phyloP scores from a whole-genome alignment of 2,888 invertebrate species.

The Synanthedon tipuliformis region DNA sequence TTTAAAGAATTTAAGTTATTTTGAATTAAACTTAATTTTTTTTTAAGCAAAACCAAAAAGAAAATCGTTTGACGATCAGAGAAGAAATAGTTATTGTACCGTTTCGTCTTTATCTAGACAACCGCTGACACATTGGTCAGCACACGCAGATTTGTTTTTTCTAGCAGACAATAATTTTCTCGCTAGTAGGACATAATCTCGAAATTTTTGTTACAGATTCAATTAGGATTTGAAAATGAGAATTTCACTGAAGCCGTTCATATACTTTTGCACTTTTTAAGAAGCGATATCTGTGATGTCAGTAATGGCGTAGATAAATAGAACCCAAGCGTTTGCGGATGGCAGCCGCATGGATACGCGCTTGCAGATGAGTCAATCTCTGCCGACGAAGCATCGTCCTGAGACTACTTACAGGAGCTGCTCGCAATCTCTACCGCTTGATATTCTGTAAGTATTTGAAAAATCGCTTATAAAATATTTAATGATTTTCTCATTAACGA shows the following conservation, averaged over 20 bases:
- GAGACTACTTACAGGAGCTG: constrained; percentile 60
- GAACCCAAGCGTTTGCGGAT: constrained; percentile 17
- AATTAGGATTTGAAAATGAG: constrained; percentile 13
- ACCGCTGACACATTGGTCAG: too few relatives aligned
- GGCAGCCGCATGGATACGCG: constrained; percentile 57
- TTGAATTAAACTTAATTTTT: too few relatives aligned
- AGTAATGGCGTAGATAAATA: constrained; percentile 10
- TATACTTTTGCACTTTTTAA: constrained; percentile 5
- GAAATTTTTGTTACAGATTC: constrained; percentile 22
- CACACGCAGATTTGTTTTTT: too few relatives aligned
- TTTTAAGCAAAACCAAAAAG: neutral
- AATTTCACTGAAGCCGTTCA: constrained; percentile 14
- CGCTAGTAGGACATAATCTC: neutral
- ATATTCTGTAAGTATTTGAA: constrained; percentile 57
- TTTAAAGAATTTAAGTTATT: too few relatives aligned
- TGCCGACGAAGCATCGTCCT: constrained; percentile 40
- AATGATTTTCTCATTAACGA: too few relatives aligned
- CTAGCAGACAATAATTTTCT: too few relatives aligned
- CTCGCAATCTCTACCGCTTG: constrained; percentile 62
- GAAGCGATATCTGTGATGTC: constrained; percentile 25
- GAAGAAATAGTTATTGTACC: too few relatives aligned
- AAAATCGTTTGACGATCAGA: neutral
- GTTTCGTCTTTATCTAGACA: too few relatives aligned
- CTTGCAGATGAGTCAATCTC: constrained; percentile 51
- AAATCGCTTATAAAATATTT: too few relatives aligned